Percentiles rank a stretch among this genome's conserved stretches.
Conservation (phyloP, 2,797 vertebrate genomes). For the Trematomus bernacchii region DNA sequence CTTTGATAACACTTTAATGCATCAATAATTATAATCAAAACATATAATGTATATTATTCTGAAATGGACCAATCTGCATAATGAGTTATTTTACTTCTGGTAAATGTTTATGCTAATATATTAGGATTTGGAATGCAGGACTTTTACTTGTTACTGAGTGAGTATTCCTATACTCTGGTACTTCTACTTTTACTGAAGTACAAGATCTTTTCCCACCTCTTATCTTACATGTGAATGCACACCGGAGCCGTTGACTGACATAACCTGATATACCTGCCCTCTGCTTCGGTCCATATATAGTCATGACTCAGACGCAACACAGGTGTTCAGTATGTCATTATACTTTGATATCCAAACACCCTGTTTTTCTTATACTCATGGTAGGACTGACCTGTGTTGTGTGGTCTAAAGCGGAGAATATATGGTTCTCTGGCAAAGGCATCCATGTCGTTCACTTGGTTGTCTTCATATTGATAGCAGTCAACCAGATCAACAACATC, state of each 20-base stretch:
- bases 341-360: not conserved
- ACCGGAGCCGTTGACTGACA: not conserved
- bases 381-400: slow-evolving; percentile 67
- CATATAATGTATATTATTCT: no score
- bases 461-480: slow-evolving; percentile 79
- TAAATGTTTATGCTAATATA: no score
- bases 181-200: no score
- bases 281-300: not conserved
- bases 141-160: no score
- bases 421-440: slow-evolving; percentile 80
- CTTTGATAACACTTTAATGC: no score
- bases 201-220: no score
- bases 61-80: no score
- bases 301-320: slow-evolving; percentile 23
- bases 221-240: not conserved
- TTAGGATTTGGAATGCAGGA: no score
- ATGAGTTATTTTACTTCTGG: no score
- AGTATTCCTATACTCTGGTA: no score
- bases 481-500: slow-evolving; percentile 73
- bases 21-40: no score
- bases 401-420: slow-evolving; percentile 75
- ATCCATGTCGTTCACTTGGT: slow-evolving; percentile 73
- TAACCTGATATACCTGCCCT: no score
- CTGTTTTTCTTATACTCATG: not conserved
- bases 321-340: not conserved